Base-by-base conservation (phyloP, 2,888 invertebrate genomes). In the Hanleya hanleyi region DNA sequence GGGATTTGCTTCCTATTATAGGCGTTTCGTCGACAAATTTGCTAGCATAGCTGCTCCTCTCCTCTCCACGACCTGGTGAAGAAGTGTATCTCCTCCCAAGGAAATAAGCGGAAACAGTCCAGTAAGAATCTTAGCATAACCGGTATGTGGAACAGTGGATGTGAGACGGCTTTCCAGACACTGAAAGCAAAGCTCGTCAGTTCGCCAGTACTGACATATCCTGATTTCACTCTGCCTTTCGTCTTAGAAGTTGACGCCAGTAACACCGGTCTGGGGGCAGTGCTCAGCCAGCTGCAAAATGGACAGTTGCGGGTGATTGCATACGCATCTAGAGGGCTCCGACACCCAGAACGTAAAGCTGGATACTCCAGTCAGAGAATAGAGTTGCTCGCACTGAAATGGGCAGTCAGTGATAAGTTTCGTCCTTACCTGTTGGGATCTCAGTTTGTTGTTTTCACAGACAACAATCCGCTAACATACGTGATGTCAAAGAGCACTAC, bases 321-420 rank as follows among this genome's bases (percentile, higher is more conserved):
- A 15, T 78, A 51, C 22, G 51, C 51, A n/a, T 51, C 22, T 51
- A 51, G 51, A 22, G 51, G 22, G 22, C 26, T 51, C 32, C 38
- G 72, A 22, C 51, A 47, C 1, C 38, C 72, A 26, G 77, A 77
- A 33, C 15, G 61, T 22, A 73, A 73, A n/a, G 65, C 66, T 47
- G 33, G 33, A 29, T 67, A 74, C 22, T 78, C 77, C 62, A 76
- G 75, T 37, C 70, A 64, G 47, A 79, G 76, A 61, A 15, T 79
- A n/a, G 76, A 77, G 49, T 65, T 74, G 32, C 69, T 79, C 5
- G 79, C 67, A 6, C 61, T 76, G 6, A 79, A 79, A 62, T 78
- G 79, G 79, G 76, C 79, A 4, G 65, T 77, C 26, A 64, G 69
- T 29, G 71, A 77, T 5, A 75, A 77, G 38, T 77, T 75, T 36